Percentiles rank a stretch among this genome's conserved stretches.
phyloP scores from a whole-genome alignment of 2,888 invertebrate species.

The Lutraria lutraria region DNA sequence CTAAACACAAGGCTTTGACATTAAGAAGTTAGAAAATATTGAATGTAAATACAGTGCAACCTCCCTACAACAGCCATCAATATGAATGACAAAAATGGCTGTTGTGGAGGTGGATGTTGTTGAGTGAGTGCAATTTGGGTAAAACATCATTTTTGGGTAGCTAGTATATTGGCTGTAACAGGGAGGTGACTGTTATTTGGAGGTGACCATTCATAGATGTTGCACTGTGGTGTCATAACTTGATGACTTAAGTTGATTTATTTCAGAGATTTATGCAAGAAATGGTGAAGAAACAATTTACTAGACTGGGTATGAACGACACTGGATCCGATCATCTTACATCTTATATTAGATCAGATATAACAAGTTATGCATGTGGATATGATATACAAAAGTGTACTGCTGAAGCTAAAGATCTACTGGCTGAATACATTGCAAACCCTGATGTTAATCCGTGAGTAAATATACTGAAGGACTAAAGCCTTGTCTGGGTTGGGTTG shows the following conservation, averaged over 20 bases:
- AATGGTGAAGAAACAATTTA: constrained; percentile 66
- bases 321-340: constrained; percentile 71
- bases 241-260: not conserved
- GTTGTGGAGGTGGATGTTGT: too few species aligned
- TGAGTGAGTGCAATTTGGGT: too few species aligned
- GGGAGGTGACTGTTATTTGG: too few species aligned
- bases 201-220: too few species aligned
- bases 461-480: too few species aligned
- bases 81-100: too few species aligned
- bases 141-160: too few species aligned
- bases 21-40: too few species aligned
- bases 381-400: constrained; percentile 72
- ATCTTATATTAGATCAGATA: constrained; percentile 73
- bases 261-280: constrained; percentile 73
- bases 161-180: too few species aligned
- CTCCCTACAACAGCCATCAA: too few species aligned
- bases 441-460: constrained; percentile 73
- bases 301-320: constrained; percentile 68
- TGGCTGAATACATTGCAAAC: constrained; percentile 70
- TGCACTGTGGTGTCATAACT: not conserved
- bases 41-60: too few species aligned
- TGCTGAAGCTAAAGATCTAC: constrained; percentile 61
- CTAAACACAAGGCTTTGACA: too few species aligned
- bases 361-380: constrained; percentile 70
- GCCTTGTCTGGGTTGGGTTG: not conserved